These are phyloP conservation scores for Phytoseiulus persimilis DNA, from an alignment of 2,888 invertebrate genomes.

Conservation along the genomic window DNA sequence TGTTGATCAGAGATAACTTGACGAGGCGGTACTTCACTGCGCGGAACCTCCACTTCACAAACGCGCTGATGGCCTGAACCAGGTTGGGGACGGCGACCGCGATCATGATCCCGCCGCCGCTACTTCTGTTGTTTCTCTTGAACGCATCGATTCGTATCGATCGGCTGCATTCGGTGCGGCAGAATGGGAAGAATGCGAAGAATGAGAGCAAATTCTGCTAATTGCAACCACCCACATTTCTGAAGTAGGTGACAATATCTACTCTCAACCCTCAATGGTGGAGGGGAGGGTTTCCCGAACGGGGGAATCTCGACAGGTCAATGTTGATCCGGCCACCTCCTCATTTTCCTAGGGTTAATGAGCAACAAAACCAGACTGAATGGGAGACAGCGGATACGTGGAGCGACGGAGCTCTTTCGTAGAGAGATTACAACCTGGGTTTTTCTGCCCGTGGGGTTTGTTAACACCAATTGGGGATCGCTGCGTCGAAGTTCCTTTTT, in stretches of 20 bases:
- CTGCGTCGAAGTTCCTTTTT: too few relatives aligned
- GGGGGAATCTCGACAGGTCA: too few relatives aligned
- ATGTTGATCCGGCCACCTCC: too few relatives aligned
- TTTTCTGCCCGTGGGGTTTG: too few relatives aligned
- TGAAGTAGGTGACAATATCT: neutral
- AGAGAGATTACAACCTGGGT: too few relatives aligned
- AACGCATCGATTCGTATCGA: neutral
- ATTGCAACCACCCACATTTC: neutral
- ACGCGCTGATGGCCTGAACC: neutral
- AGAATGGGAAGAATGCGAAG: slow-evolving; percentile 5
- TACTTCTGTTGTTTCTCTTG: neutral
- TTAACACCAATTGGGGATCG: too few relatives aligned
- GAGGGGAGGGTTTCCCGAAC: neutral
- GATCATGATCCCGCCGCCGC: neutral
- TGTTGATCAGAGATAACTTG: neutral
- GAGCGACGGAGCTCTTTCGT: too few relatives aligned
- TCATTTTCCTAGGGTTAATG: too few relatives aligned
- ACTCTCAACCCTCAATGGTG: neutral
- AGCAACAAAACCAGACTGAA: too few relatives aligned
- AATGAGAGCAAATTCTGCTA: neutral
- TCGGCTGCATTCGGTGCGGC: neutral
- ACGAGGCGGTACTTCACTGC: neutral
- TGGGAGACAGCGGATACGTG: too few relatives aligned
- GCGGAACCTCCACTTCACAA: neutral
- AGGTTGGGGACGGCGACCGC: neutral